Evolutionary conservation across 1,140 invertebrate genomes (phyloP), one percentile per base, ranked within the genome.

Genomic region (Sarcophaga peregrina): DNA sequence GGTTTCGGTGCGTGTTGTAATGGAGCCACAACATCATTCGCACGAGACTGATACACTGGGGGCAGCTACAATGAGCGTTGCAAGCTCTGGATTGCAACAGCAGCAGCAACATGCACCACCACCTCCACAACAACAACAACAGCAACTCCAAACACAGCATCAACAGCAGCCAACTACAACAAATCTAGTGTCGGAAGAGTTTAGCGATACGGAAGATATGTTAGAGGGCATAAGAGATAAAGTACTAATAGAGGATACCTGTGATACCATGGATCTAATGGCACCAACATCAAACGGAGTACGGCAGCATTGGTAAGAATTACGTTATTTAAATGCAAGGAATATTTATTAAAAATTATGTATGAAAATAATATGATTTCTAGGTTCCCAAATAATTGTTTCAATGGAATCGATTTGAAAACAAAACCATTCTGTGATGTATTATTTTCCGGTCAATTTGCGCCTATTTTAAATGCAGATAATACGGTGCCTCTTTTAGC

Each of bases 161-260:
- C 75, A 17, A 25, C 75, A 78, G n/a, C 68, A 25, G 45, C 75
- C 25, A 20, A 50, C 75, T 0, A 48, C 47, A 52, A 11, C 47
- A 20, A 17, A 50, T 25, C 10, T 78, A 20, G 45, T 46, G 3
- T 17, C 75, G 52, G 86, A 88, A 72, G 95, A 96, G 87, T 96
- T 96, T 87, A 96, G 95, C 83, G 95, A 96, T 85, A 93, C 95
- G 0, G 95, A 96, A 90, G 95, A 96, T 90, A 92, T 96, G 87
- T 95, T 96, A 93, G 95, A 95, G 87, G 95, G 95, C 83, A 95
- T 95, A 83, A 92, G 95, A 82, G 91, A 92, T 13, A 92, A 90
- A 78, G 91, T 91, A 11, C 88, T 87, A 4, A 87, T 89, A 5
- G 88, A 89, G 58, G 89, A 90, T 80, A 89, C 89, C 13, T 89